Base-by-base conservation (phyloP, 2,888 invertebrate genomes). In the Hemistola chrysoprasaria region DNA sequence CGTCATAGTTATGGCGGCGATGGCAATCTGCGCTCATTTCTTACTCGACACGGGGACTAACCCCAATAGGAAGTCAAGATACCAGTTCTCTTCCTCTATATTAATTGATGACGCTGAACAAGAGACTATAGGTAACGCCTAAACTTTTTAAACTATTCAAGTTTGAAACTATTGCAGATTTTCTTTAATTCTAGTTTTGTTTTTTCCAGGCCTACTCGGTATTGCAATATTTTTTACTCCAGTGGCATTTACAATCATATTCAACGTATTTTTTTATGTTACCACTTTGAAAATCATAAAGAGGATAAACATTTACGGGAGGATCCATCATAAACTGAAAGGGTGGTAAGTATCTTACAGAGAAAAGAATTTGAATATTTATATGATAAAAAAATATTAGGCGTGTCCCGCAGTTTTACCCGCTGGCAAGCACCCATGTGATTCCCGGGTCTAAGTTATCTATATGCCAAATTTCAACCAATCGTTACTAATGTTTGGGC, bases 241-340 rank as follows among this genome's bases (percentile, higher is more conserved):
- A 7, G 92, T 96, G 8, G 95, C 94, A 0, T 95, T 95, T 62
- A 95, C 94, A 2, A 92, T 96, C 51, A 73, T 95, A 41, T 91
- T 95, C 50, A 93, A 96, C 70, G 83, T 95, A 43, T 95, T 94
- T 71, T 95, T 96, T 67, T 94, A 95, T 64, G 90, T 93, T 6
- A 94, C 95, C 8, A 96, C 96, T 10, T 84, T 94, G 16, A 93
- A 94, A 73, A 92, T 94, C 11, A 94, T 96, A 40, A 95, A 93
- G 65, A 90, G 94, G 52, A 94, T 95, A 86, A 93, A 94, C 64
- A 94, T 95, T 2, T 96, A 96, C 71, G 96, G 96, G 28, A 90
- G 95, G 55, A 96, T 96, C 62, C 96, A 96, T 64, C 95, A 96
- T 63, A 96, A 96, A 80, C 87, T 96, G 47, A 94, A 95, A 75